These are phyloP conservation scores for Dermochelys coriacea DNA, from an alignment of 2,797 vertebrate species.

Conservation along the genomic window DNA sequence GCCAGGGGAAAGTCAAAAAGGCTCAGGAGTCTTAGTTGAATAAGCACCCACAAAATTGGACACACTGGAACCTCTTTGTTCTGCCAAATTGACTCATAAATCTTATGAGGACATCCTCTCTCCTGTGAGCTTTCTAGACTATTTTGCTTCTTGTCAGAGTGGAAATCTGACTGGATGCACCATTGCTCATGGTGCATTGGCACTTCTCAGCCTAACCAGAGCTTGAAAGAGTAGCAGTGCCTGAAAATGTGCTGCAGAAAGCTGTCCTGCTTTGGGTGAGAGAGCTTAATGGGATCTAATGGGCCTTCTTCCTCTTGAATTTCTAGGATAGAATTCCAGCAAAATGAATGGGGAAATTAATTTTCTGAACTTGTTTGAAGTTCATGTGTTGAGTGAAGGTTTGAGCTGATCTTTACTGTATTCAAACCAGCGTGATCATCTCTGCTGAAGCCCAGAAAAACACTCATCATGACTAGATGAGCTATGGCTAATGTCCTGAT, in stretches of 20 bases:
- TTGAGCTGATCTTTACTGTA: background rate
- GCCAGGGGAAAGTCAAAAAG: accelerated
- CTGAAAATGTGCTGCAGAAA: background rate
- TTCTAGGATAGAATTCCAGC: slow-evolving; percentile 7
- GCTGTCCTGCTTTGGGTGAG: background rate
- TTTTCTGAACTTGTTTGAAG: background rate
- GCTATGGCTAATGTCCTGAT: background rate
- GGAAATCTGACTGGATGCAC: accelerated
- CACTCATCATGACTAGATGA: background rate
- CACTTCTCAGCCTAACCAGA: background rate
- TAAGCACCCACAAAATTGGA: accelerated
- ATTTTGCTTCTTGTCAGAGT: accelerated
- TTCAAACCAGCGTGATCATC: background rate
- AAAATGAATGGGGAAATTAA: slow-evolving; percentile 44
- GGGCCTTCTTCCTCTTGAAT: background rate
- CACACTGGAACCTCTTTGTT: accelerated
- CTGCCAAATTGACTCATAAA: background rate
- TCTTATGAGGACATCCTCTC: accelerated
- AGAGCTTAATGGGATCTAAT: background rate
- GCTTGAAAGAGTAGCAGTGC: background rate
- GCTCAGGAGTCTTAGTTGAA: accelerated
- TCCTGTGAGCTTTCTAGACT: accelerated
- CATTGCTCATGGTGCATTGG: accelerated
- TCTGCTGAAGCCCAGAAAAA: background rate
- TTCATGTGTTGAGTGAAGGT: background rate